Conservation (phyloP, 2,888 invertebrate genomes). For the Torymus auratus region DNA sequence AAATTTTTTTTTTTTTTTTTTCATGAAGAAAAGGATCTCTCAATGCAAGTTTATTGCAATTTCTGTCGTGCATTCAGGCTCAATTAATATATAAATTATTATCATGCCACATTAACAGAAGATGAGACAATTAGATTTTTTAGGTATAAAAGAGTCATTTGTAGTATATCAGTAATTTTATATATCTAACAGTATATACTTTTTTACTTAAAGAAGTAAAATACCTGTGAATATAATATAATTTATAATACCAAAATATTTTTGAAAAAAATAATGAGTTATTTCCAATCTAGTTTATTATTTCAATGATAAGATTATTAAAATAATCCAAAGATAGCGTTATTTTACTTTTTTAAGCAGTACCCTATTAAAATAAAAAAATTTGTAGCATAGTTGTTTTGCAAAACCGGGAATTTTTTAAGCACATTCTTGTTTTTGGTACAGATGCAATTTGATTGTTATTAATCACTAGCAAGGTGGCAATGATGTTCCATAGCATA, state of each 20-base stretch:
- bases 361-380: too few relatives aligned
- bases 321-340: too few relatives aligned
- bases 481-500: conserved; percentile 29
- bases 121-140: conserved; percentile 49
- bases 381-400: too few relatives aligned
- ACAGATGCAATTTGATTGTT: conserved; percentile 32
- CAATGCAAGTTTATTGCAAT: conserved; percentile 51
- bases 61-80: conserved; percentile 68
- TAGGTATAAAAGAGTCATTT: conserved; percentile 29
- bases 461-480: conserved; percentile 39
- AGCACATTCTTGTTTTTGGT: conserved; percentile 30
- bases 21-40: conserved; percentile 34
- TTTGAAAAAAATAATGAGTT: too few relatives aligned
- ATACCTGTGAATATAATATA: too few relatives aligned
- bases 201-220: too few relatives aligned
- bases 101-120: conserved; percentile 70
- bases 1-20: conserved; percentile 42
- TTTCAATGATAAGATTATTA: too few relatives aligned
- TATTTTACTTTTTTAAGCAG: too few relatives aligned
- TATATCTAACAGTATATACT: too few relatives aligned
- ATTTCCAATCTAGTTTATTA: too few relatives aligned
- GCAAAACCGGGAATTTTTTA: neutral
- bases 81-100: conserved; percentile 62
- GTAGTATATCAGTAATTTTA: conserved; percentile 23
- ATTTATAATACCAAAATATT: too few relatives aligned